Evolutionary conservation across 2,888 invertebrate genomes (phyloP).

Genomic region (Acrobasis consociella): DNA sequence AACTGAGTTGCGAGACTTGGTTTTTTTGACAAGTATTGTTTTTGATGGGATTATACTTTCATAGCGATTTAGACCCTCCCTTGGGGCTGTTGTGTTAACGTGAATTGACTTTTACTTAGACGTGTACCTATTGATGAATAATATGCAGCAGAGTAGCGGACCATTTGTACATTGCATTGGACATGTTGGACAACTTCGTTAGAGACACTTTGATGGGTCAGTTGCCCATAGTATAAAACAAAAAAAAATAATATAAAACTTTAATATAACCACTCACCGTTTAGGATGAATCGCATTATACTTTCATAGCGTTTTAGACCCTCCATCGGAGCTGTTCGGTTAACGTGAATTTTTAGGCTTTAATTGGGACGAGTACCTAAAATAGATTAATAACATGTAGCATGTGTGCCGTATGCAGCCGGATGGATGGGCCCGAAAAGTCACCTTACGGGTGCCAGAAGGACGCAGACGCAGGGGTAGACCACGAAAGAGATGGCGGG

Average conservation of each 20-base stretch:
- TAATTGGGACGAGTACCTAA: not conserved
- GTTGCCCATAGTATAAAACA: no score
- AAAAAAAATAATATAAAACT: no score
- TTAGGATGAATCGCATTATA: not conserved
- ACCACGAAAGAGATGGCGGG: no score
- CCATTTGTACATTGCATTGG: not conserved
- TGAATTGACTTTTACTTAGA: not conserved
- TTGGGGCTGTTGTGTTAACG: not conserved
- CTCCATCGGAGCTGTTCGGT: not conserved
- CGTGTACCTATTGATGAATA: not conserved
- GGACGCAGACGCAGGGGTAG: no score
- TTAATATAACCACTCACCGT: not conserved
- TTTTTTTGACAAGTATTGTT: no score
- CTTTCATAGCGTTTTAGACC: not conserved
- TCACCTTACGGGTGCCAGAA: no score
- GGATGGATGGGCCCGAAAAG: no score
- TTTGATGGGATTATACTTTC: constrained; percentile 5
- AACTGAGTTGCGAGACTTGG: no score
- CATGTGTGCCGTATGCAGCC: no score
- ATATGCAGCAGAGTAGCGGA: not conserved
- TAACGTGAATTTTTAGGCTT: constrained; percentile 6
- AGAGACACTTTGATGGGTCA: not conserved
- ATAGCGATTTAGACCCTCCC: not conserved
- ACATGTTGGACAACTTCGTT: not conserved
- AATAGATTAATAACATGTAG: constrained; percentile 4